Evolutionary conservation across 2,113 vertebrate species (phyloP).

Genomic region (Leiothrix lutea): DNA sequence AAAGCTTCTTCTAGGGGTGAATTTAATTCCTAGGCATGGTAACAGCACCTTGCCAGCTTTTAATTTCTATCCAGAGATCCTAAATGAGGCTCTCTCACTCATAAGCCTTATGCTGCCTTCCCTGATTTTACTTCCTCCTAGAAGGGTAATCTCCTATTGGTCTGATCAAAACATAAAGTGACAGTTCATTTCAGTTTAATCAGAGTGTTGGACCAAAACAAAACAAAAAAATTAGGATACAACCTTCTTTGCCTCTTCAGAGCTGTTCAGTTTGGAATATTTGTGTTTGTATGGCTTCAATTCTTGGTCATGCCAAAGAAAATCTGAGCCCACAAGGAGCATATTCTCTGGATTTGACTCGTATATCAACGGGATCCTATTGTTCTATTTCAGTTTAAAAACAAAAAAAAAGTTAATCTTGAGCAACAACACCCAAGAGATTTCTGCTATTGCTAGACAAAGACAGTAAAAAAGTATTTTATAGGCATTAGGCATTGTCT

Average conservation of each 20-base stretch:
- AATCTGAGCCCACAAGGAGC: not conserved
- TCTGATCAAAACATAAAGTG: constrained; percentile 11
- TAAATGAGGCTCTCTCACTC: not conserved
- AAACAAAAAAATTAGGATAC: not conserved
- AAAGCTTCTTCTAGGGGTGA: not conserved
- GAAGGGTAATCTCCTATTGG: not conserved
- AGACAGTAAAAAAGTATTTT: not conserved
- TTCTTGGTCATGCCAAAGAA: not conserved
- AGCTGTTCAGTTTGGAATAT: not conserved
- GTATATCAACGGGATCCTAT: not conserved
- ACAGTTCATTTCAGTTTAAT: not conserved
- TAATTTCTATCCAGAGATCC: not conserved
- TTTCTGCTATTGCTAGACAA: not conserved
- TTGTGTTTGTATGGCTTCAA: not conserved
- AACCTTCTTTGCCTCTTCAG: not conserved
- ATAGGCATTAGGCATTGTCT: not conserved
- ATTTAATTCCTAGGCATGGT: not conserved
- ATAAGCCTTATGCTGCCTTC: not conserved
- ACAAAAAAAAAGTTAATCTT: not conserved
- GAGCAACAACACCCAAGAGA: not conserved
- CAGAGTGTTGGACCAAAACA: not conserved
- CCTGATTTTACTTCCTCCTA: not conserved
- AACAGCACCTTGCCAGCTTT: not conserved
- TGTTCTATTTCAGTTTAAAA: not conserved
- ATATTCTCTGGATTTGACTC: not conserved